phyloP scores from a whole-genome alignment of 2,888 invertebrate species.

The Stegana nigrithorax region DNA sequence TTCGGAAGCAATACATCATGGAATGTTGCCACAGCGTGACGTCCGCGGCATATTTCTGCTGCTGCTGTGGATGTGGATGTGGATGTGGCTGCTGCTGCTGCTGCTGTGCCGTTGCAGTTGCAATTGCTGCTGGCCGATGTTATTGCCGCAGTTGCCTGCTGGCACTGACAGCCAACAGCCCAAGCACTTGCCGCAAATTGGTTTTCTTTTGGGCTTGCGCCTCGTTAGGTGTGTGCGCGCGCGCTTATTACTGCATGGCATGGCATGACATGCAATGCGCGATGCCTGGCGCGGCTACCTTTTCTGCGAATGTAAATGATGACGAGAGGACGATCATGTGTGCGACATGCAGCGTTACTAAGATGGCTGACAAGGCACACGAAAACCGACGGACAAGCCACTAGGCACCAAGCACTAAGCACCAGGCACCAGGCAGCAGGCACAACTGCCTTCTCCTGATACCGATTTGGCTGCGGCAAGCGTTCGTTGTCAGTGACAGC shows the following conservation, averaged over 20 bases:
- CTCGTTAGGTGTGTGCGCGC: slow-evolving; percentile 25
- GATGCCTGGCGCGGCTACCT: neutral
- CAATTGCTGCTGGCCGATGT: slow-evolving; percentile 25
- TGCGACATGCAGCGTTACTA: neutral
- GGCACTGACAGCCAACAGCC: slow-evolving; percentile 49
- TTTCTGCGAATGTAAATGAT: slow-evolving; percentile 6
- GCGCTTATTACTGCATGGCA: neutral
- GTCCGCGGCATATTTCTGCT: slow-evolving; percentile 15
- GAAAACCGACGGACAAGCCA: neutral
- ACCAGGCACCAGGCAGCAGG: too few relatives aligned
- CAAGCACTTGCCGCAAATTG: slow-evolving; percentile 58
- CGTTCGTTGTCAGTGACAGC: neutral
- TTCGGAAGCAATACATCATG: slow-evolving; percentile 60
- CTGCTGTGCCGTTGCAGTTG: neutral
- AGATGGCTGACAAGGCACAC: neutral
- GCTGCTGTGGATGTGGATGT: neutral
- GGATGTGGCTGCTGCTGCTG: neutral
- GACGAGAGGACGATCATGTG: neutral
- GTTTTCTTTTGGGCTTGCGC: slow-evolving; percentile 44
- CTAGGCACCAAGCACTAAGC: too few relatives aligned
- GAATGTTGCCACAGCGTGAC: slow-evolving; percentile 24
- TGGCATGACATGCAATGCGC: neutral
- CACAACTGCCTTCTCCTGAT: too few relatives aligned
- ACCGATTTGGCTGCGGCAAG: neutral
- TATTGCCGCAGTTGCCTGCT: slow-evolving; percentile 48